A percentile compares a stretch with the other conserved stretches of the same genome.
These are phyloP conservation scores for Hyposoter didymator DNA, from an alignment of 2,888 invertebrate genomes.

Conservation along the genomic window DNA sequence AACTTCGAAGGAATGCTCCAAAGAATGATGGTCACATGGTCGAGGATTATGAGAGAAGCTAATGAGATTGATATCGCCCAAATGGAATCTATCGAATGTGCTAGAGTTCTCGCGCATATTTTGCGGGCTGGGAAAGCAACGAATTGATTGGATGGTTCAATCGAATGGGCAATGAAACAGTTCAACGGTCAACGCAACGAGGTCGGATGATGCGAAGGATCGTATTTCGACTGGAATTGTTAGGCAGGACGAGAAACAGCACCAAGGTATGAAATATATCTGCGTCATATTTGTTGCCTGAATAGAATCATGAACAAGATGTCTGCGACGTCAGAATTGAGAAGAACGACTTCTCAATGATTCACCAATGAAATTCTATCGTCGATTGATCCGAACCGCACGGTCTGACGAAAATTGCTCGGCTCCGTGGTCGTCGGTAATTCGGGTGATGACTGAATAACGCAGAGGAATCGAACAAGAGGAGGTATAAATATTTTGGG, in stretches of 20 bases:
- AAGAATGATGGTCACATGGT: background rate
- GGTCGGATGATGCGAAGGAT: slow-evolving; percentile 13
- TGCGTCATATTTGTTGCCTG: background rate
- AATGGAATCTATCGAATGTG: slow-evolving; percentile 46
- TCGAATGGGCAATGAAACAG: slow-evolving; percentile 4
- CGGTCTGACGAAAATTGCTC: background rate
- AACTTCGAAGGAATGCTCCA: background rate
- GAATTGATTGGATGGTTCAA: slow-evolving; percentile 34
- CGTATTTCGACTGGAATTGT: slow-evolving; percentile 28
- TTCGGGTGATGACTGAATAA: background rate
- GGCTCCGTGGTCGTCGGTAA: background rate
- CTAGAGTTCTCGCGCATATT: background rate
- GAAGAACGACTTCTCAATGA: slow-evolving; percentile 39
- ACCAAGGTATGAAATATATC: background rate
- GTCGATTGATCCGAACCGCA: slow-evolving; percentile 46
- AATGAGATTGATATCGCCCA: slow-evolving; percentile 25
- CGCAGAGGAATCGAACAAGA: background rate
- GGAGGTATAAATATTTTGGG: slow-evolving; percentile 31
- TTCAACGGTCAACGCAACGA: background rate
- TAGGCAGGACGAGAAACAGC: slow-evolving; percentile 1
- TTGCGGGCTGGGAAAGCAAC: slow-evolving; percentile 36
- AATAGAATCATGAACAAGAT: background rate
- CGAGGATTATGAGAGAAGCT: slow-evolving; percentile 18
- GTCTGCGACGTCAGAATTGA: background rate
- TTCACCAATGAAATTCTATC: slow-evolving; percentile 54